Evolutionary conservation across 1,140 invertebrate species (phyloP).

Genomic region (Halesus radiatus): DNA sequence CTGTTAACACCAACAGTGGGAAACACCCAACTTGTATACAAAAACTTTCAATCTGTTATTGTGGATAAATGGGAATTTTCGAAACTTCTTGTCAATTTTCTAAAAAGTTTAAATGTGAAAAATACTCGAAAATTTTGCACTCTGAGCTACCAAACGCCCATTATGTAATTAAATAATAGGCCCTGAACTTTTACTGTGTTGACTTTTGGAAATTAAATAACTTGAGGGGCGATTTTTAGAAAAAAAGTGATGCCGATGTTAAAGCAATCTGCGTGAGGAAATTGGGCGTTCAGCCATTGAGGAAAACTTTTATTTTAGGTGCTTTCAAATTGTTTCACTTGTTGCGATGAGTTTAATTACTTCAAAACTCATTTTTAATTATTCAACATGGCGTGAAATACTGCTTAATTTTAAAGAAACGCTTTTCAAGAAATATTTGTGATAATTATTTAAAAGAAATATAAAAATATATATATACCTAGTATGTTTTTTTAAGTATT

Average conservation of each 20-base stretch:
- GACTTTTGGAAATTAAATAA: conserved; percentile 31
- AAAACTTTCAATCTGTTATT: conserved; percentile 23
- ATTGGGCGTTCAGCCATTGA: not conserved
- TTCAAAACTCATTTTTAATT: too few relatives aligned
- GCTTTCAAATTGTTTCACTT: conserved; percentile 16
- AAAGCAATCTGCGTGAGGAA: not conserved
- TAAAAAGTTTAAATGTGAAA: conserved; percentile 14
- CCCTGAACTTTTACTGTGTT: conserved; percentile 25
- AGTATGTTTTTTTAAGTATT: too few relatives aligned
- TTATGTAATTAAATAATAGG: conserved; percentile 40
- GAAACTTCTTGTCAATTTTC: conserved; percentile 20
- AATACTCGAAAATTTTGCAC: not conserved
- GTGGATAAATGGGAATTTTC: conserved; percentile 14
- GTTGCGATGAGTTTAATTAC: conserved; percentile 15
- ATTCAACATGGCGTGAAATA: too few relatives aligned
- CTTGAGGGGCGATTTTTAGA: not conserved
- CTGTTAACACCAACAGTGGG: not conserved
- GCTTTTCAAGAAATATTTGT: too few relatives aligned
- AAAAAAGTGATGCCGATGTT: conserved; percentile 6
- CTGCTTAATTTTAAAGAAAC: too few relatives aligned
- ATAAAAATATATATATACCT: too few relatives aligned
- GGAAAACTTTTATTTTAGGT: conserved; percentile 27
- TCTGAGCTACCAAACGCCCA: conserved; percentile 17
- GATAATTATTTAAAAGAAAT: too few relatives aligned
- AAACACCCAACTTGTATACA: not conserved